These are phyloP conservation scores for Cossypha caffra DNA, from an alignment of 2,797 vertebrate species.

Conservation along the genomic window DNA sequence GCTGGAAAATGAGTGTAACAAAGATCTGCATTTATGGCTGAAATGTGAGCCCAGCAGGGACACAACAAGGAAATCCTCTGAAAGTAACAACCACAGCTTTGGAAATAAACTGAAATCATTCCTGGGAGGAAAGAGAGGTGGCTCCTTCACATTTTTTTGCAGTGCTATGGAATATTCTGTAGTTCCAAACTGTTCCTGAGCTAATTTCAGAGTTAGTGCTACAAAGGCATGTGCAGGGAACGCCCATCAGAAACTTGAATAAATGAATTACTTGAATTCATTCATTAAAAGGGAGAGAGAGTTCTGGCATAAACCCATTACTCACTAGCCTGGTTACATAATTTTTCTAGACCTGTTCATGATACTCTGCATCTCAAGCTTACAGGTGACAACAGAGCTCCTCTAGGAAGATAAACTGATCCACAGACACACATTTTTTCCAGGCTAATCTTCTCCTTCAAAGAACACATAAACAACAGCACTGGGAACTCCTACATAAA, in stretches of 20 bases:
- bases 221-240: neutral
- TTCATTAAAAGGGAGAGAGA: neutral
- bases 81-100: neutral
- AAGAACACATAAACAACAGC: neutral
- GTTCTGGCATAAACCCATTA: neutral
- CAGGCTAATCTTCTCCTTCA: neutral
- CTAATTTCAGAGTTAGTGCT: neutral
- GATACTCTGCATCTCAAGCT: neutral
- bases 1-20: accelerated
- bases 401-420: neutral
- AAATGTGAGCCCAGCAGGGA: neutral
- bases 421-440: neutral
- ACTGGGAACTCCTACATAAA: neutral
- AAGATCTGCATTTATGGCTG: neutral
- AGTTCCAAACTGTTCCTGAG: neutral
- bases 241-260: neutral
- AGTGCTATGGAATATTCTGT: neutral
- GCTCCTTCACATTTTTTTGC: neutral
- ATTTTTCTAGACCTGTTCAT: neutral
- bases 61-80: accelerated
- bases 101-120: neutral
- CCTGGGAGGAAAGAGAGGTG: neutral
- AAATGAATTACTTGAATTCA: neutral
- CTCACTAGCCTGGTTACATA: neutral
- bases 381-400: neutral